Base-by-base conservation (phyloP, 1,140 invertebrate genomes). In the Bombus waltoni region DNA sequence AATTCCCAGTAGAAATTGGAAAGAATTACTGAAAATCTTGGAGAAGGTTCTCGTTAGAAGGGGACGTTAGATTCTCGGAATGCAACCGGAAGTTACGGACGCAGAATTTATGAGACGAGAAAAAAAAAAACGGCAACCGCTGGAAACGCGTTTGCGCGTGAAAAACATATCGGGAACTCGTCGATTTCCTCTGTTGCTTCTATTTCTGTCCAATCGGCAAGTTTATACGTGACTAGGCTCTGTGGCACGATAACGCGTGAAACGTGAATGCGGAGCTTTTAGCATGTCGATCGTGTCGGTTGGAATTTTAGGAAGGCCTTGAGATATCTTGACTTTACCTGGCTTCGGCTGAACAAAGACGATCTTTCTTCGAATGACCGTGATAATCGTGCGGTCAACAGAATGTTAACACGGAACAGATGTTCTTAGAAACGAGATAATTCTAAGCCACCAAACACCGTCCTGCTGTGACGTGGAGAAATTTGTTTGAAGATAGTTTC, bases 31-130 rank as follows among this genome's bases (percentile, higher is more conserved):
- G 40, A 15, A 35, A n/a, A 72, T 42, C 28, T 25, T 2, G 22
- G 10, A 70, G 18, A 10, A 70, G 35, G 3, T 40, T 38, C 28
- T 1, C 38, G 25, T 6, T 28, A 18, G 3, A n/a, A 72, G 6
- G 11, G 13, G 40, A 3, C 59, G 79, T 13, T 15, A 4, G 62
- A 35, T 44, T 65, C 76, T 42, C 40, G 32, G 59, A 66, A 65
- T 47, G 40, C n/a, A 47, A 6, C 22, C n/a, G 77, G 77, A 92
- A 92, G 90, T 91, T 88, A 89, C 86, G 87, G 68, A 83, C 80
- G 65, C 57, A 15, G 57, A n/a, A 78, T 65, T 78, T 32, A 22
- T 25, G 44, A 65, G 28, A 57, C 4, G 0, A 32, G n/a, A n/a
- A 25, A 32, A 8, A 32, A 8, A 32, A 22, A 22, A 47, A 25